Conservation (phyloP, 2,888 invertebrate genomes). For the Syritta pipiens region DNA sequence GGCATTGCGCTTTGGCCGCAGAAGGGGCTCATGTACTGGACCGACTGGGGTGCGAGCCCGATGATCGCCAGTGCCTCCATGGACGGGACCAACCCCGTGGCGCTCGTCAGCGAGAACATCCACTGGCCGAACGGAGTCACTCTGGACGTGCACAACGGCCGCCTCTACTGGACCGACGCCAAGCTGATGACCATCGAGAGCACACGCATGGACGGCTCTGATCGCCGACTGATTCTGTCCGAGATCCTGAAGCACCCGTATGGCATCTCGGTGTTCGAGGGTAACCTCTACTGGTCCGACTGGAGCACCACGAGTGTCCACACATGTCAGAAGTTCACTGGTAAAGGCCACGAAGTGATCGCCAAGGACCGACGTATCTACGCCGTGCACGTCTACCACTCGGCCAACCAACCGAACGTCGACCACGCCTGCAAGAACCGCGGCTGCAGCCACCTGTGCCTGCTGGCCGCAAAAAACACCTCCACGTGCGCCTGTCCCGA, state of each 20-base stretch:
- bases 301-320: slow-evolving; percentile 88
- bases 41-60: slow-evolving; percentile 89
- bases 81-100: slow-evolving; percentile 86
- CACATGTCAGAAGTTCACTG: slow-evolving; percentile 88
- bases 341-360: slow-evolving; percentile 82
- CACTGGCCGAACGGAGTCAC: slow-evolving; percentile 92
- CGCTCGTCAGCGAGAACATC: slow-evolving; percentile 84
- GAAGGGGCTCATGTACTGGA: slow-evolving; percentile 93
- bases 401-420: slow-evolving; percentile 81
- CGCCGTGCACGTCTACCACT: slow-evolving; percentile 87
- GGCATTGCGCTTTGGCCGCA: slow-evolving; percentile 85
- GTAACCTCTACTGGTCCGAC: slow-evolving; percentile 94
- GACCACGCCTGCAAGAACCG: slow-evolving; percentile 83
- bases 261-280: slow-evolving; percentile 92
- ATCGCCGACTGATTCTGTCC: slow-evolving; percentile 82
- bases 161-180: slow-evolving; percentile 95
- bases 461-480: slow-evolving; percentile 82
- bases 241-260: slow-evolving; percentile 89
- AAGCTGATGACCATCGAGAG: slow-evolving; percentile 85
- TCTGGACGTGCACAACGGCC: slow-evolving; percentile 87
- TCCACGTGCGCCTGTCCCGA: slow-evolving; percentile 89
- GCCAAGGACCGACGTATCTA: slow-evolving; percentile 80
- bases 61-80: slow-evolving; percentile 90
- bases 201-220: slow-evolving; percentile 83
- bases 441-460: slow-evolving; percentile 88